Evolutionary conservation across 2,888 invertebrate species (phyloP).

Genomic region (Ditula angustiorana): DNA sequence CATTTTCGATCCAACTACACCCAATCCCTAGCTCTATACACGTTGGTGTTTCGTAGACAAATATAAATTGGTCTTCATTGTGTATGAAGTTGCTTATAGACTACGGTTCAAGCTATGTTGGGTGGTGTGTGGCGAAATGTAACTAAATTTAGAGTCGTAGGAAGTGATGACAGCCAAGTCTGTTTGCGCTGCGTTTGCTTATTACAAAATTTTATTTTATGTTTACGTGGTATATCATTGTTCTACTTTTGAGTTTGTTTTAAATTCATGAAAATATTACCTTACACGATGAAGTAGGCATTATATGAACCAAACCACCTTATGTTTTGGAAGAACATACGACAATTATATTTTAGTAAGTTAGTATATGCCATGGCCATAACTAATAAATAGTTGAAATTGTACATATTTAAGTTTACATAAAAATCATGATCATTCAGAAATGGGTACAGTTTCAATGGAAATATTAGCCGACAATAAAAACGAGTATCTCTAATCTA

Average conservation of each 20-base stretch:
- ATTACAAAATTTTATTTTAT: too few species aligned
- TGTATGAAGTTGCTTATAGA: not conserved
- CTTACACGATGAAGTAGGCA: too few species aligned
- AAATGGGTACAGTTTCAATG: too few species aligned
- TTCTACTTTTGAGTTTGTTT: not conserved
- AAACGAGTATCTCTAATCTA: not conserved
- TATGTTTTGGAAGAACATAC: too few species aligned
- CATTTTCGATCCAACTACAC: too few species aligned
- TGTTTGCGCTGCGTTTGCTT: not conserved
- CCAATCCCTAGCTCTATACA: not conserved
- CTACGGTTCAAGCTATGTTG: not conserved
- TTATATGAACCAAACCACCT: too few species aligned
- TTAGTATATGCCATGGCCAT: too few species aligned
- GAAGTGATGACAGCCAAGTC: slow-evolving; percentile 21
- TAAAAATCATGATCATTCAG: too few species aligned
- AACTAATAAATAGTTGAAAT: too few species aligned
- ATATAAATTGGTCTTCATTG: not conserved
- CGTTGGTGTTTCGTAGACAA: not conserved
- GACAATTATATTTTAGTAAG: too few species aligned
- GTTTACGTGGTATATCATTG: not conserved
- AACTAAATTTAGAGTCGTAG: slow-evolving; percentile 17
- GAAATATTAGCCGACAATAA: not conserved
- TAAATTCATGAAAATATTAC: too few species aligned
- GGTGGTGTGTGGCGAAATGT: not conserved
- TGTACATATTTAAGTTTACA: too few species aligned